Conservation (phyloP, 2,797 vertebrate genomes). For the Oceanodroma leucorhoa region DNA sequence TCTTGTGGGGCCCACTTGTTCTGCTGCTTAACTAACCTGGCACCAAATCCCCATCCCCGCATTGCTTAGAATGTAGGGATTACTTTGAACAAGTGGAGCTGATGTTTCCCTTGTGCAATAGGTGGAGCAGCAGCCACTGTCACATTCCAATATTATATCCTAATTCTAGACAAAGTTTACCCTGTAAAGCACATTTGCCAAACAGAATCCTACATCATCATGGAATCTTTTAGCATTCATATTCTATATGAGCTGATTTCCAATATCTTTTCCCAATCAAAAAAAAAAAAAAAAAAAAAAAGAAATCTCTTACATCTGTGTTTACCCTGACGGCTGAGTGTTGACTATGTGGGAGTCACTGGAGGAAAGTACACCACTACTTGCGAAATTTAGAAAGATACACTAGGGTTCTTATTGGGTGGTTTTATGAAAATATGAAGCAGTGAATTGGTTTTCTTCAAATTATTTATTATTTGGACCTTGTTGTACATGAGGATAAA, state of each 20-base stretch:
- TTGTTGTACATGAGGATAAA: background rate
- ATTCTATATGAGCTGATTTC: background rate
- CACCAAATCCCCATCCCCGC: background rate
- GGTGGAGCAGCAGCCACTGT: accelerated
- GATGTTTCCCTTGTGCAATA: background rate
- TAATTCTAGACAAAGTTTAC: background rate
- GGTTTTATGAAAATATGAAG: background rate
- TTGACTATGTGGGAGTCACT: background rate
- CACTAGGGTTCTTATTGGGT: background rate
- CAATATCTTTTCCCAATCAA: background rate
- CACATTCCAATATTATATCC: background rate
- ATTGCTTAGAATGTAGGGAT: background rate
- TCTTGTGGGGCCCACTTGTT: background rate
- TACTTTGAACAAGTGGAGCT: background rate
- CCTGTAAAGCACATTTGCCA: background rate
- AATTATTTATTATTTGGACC: background rate
- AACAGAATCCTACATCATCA: background rate
- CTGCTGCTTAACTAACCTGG: background rate
- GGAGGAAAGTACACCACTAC: background rate
- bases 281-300: background rate
- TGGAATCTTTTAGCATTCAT: background rate
- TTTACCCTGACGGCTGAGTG: background rate
- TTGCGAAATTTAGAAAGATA: background rate
- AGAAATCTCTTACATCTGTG: background rate
- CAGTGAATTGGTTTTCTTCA: background rate